phyloP scores from a whole-genome alignment of 2,888 invertebrate species.

The Protonemura montana region DNA sequence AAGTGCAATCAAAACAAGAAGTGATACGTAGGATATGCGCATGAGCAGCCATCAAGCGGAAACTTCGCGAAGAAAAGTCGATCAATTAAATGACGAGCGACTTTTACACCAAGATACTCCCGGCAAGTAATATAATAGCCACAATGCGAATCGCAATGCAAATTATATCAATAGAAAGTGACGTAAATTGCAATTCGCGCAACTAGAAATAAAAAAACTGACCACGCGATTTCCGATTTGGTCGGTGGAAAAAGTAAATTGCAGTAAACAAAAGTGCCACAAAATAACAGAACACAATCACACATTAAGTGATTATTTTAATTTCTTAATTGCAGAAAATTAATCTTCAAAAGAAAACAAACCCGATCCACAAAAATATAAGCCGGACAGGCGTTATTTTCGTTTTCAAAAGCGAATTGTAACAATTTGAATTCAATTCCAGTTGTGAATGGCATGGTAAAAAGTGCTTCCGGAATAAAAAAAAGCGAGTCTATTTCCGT shows the following conservation, averaged over 20 bases:
- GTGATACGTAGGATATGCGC: constrained; percentile 3
- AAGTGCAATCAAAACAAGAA: background rate
- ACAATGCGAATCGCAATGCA: background rate
- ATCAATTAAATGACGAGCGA: background rate
- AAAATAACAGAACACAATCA: no score
- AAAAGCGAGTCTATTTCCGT: background rate
- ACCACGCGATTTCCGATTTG: background rate
- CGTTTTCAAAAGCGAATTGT: background rate
- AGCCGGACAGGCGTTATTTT: background rate
- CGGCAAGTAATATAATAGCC: background rate
- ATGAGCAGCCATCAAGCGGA: background rate
- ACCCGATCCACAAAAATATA: background rate
- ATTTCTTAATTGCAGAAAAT: background rate
- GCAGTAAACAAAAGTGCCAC: background rate
- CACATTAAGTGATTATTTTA: no score
- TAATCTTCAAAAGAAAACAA: background rate
- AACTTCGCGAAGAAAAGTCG: background rate
- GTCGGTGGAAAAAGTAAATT: background rate
- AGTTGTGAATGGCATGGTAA: background rate
- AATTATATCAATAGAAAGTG: background rate
- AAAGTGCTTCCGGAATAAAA: background rate
- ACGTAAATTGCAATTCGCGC: background rate
- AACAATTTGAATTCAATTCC: background rate
- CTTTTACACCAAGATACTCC: background rate
- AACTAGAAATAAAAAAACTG: background rate